Conservation (phyloP, 37 sponge, comb jelly and placozoan genomes). For the Ianthella basta region DNA sequence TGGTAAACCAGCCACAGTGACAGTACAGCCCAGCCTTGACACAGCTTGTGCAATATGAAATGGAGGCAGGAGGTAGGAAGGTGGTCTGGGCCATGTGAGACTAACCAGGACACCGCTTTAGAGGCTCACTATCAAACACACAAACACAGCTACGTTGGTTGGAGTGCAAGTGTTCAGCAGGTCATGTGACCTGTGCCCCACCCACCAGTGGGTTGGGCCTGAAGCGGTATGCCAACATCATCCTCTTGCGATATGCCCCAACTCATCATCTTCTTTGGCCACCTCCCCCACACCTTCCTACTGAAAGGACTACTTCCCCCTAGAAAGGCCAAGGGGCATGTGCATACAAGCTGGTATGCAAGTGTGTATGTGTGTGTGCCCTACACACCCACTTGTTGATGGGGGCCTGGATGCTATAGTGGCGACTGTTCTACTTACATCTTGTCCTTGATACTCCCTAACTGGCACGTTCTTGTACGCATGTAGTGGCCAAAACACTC, state of each 20-base stretch:
- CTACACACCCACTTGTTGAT: slow-evolving; percentile 83
- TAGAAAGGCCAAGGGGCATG: slow-evolving; percentile 1
- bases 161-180: not conserved
- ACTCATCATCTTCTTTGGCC: slow-evolving; percentile 75
- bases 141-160: no score
- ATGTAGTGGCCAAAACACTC: slow-evolving; percentile 93
- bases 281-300: slow-evolving; percentile 87
- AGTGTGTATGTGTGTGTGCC: not conserved
- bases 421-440: slow-evolving; percentile 95
- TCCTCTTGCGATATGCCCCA: slow-evolving; percentile 94
- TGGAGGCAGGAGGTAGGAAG: no score
- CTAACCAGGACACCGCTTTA: no score
- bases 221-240: slow-evolving; percentile 99
- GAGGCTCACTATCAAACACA: no score
- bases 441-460: no score
- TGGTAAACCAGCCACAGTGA: no score
- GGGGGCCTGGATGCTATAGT: slow-evolving; percentile 83
- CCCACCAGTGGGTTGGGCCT: slow-evolving; percentile 94
- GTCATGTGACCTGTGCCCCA: not conserved
- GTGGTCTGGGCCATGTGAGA: no score
- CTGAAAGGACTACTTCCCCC: slow-evolving; percentile 83
- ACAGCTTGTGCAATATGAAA: no score
- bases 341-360: not conserved
- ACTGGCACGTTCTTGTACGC: no score
- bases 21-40: no score